phyloP scores from a whole-genome alignment of 2,888 invertebrate genomes.

The Bugula neritina region DNA sequence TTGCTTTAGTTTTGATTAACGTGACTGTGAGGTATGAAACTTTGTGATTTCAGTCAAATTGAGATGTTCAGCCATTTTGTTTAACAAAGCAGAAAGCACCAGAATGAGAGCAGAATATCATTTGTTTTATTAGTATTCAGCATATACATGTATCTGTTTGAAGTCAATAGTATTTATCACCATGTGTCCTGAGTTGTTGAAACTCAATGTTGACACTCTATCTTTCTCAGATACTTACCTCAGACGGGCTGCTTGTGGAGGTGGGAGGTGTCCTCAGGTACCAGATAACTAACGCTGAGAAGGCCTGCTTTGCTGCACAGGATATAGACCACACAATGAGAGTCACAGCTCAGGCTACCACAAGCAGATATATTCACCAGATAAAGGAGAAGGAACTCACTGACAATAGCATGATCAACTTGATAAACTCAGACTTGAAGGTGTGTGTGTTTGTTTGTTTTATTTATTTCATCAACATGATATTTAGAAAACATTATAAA shows the following conservation, averaged over 20 bases:
- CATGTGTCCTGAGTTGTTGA: no score
- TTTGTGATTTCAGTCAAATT: no score
- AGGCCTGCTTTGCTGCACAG: constrained; percentile 24
- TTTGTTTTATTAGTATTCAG: no score
- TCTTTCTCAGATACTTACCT: neutral
- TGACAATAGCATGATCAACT: neutral
- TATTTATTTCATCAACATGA: neutral
- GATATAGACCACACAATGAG: constrained; percentile 26
- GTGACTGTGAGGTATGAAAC: no score
- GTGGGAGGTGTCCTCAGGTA: constrained; percentile 7
- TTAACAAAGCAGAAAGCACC: no score
- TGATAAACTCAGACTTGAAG: constrained; percentile 11
- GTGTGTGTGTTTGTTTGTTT: neutral
- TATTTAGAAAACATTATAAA: no score
- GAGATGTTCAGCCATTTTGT: no score
- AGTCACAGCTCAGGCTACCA: constrained; percentile 16
- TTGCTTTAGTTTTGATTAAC: no score
- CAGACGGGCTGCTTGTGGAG: constrained; percentile 16
- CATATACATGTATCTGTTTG: no score
- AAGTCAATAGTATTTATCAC: no score
- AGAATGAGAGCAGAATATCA: no score
- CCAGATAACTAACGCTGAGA: constrained; percentile 8
- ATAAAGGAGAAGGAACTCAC: constrained; percentile 21
- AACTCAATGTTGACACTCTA: no score
- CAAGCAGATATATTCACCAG: neutral